phyloP scores from a whole-genome alignment of 2,888 invertebrate species.

The Xanthia icteritia region DNA sequence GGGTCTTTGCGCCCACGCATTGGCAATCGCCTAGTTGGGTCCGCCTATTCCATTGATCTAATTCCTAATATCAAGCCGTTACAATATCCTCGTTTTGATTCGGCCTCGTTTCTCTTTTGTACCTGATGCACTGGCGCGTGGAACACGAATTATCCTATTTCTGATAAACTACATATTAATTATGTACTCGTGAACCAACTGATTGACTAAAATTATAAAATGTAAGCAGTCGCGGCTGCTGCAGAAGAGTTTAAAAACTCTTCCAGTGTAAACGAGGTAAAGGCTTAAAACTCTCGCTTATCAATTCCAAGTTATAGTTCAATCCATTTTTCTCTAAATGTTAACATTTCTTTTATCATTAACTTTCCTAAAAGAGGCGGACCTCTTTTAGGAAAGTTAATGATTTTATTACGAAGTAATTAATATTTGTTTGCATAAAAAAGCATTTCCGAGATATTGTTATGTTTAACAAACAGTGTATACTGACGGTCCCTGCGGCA shows the following conservation, averaged over 20 bases:
- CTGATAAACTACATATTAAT: background rate
- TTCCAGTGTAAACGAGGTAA: too few relatives aligned
- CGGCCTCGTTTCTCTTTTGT: too few relatives aligned
- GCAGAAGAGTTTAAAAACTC: too few relatives aligned
- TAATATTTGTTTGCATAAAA: background rate
- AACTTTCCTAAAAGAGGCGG: background rate
- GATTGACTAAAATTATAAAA: background rate
- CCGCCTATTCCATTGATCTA: too few relatives aligned
- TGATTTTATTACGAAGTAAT: too few relatives aligned
- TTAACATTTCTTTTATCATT: background rate
- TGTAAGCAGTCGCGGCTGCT: too few relatives aligned
- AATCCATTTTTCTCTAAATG: background rate
- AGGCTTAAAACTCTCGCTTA: background rate
- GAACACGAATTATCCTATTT: background rate
- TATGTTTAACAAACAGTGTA: background rate
- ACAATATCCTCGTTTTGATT: too few relatives aligned
- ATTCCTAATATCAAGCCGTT: too few relatives aligned
- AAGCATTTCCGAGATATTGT: background rate
- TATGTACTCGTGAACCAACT: background rate
- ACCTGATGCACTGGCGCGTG: background rate
- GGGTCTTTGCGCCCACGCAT: too few relatives aligned
- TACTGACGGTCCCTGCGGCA: conserved; percentile 90
- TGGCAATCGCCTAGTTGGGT: too few relatives aligned
- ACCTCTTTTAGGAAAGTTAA: too few relatives aligned
- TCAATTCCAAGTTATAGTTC: background rate